A percentile compares a stretch with the other conserved stretches of the same genome.
Conservation (phyloP, 2,888 invertebrate genomes). For the Parnassius apollo region DNA sequence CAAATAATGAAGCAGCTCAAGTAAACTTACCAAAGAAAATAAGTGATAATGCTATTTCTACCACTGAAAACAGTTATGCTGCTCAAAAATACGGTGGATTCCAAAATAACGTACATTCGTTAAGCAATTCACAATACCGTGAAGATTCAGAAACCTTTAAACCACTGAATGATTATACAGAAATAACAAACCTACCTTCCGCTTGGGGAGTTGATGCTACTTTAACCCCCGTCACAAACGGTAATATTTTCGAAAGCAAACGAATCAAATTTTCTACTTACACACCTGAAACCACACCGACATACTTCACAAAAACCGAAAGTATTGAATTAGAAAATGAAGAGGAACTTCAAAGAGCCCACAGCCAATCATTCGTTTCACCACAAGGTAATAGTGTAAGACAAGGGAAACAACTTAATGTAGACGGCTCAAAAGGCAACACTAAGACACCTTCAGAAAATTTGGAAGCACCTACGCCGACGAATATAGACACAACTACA, state of each 20-base stretch:
- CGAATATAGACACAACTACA: constrained; percentile 52
- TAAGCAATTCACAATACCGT: constrained; percentile 69
- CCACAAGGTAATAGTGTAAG: constrained; percentile 75
- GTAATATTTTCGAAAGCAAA: constrained; percentile 67
- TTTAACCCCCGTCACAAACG: constrained; percentile 47
- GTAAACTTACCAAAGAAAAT: constrained; percentile 48
- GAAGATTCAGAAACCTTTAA: constrained; percentile 67
- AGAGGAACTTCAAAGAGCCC: constrained; percentile 85
- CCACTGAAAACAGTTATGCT: constrained; percentile 56
- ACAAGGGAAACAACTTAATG: constrained; percentile 64
- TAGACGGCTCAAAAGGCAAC: constrained; percentile 45
- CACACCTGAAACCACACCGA: constrained; percentile 53
- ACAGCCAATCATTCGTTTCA: constrained; percentile 85
- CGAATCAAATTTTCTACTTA: constrained; percentile 57
- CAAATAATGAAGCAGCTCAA: constrained; percentile 65
- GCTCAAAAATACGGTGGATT: constrained; percentile 62
- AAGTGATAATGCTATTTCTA: constrained; percentile 39
- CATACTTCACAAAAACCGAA: constrained; percentile 67
- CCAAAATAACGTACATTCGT: constrained; percentile 65
- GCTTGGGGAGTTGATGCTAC: constrained; percentile 68
- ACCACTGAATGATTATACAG: constrained; percentile 69
- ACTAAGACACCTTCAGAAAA: constrained; percentile 65
- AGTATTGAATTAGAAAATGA: constrained; percentile 77
- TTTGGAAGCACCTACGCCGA: constrained; percentile 64
- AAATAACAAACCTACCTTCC: constrained; percentile 68